phyloP scores from a whole-genome alignment of 2,113 vertebrate genomes.

The Pristiophorus japonicus region DNA sequence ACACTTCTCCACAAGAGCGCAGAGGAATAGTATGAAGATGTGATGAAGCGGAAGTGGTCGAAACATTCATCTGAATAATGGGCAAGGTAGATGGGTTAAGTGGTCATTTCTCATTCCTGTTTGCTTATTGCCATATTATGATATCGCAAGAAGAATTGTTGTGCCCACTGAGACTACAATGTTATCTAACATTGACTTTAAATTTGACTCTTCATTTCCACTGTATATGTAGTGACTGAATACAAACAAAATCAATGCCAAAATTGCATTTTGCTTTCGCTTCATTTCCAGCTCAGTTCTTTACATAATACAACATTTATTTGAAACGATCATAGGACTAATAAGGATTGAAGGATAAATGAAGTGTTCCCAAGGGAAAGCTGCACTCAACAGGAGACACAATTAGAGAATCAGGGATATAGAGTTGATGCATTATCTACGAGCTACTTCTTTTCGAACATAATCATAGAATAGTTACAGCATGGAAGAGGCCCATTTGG shows the following conservation, averaged over 20 bases:
- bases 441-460: background rate
- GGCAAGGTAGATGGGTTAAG: background rate
- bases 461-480: too few relatives aligned
- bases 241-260: background rate
- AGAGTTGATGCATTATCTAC: too few relatives aligned
- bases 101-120: background rate
- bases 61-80: background rate
- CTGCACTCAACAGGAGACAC: background rate
- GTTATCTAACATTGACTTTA: background rate
- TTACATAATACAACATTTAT: background rate
- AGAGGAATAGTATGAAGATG: background rate
- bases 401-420: background rate
- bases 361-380: background rate
- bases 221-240: background rate
- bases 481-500: too few relatives aligned
- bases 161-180: background rate
- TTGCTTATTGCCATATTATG: background rate
- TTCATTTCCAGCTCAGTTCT: background rate
- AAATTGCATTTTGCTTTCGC: background rate
- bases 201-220: background rate
- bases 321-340: background rate
- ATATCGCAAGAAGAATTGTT: background rate
- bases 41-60: background rate
- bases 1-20: background rate
- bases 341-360: background rate